Evolutionary conservation across 2,113 vertebrate species (phyloP).

Genomic region (Nerophis ophidion): DNA sequence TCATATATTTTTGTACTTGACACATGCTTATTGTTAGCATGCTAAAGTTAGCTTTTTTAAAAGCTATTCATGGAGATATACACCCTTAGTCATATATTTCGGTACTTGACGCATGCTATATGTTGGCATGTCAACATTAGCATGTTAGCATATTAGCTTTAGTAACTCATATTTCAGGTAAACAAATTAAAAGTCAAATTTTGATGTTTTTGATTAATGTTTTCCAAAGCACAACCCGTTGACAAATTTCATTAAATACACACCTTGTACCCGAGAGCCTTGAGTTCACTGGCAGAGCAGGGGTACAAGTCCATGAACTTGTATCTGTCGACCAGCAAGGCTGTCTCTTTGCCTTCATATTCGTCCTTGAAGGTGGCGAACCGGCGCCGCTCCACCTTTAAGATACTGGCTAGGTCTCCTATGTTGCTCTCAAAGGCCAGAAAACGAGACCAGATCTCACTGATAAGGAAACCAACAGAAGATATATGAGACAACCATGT

Average conservation of each 20-base stretch:
- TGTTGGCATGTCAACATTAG: accelerated
- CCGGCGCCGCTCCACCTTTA: conserved; percentile 93
- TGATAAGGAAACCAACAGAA: conserved; percentile 41
- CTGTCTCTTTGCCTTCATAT: conserved; percentile 97
- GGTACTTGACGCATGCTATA: too few species aligned
- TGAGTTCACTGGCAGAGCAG: conserved; percentile 91
- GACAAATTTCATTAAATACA: background rate
- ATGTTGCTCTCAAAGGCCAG: conserved; percentile 98
- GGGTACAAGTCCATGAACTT: conserved; percentile 99
- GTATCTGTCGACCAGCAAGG: conserved; percentile 92
- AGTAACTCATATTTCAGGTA: too few species aligned
- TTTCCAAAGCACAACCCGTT: too few species aligned
- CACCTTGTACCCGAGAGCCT: conserved; percentile 98
- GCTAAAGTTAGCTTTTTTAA: too few species aligned
- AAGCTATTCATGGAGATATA: too few species aligned
- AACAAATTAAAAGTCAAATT: too few species aligned
- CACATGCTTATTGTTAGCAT: too few species aligned
- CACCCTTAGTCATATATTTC: too few species aligned
- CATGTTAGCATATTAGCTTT: too few species aligned
- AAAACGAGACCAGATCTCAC: conserved; percentile 98
- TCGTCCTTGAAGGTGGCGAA: conserved; percentile 97
- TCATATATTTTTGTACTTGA: too few species aligned
- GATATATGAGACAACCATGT: background rate
- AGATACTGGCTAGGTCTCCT: conserved; percentile 94
- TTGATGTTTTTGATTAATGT: too few species aligned